Base-by-base conservation (phyloP, 2,113 vertebrate species). In the Girardinichthys multiradiatus region DNA sequence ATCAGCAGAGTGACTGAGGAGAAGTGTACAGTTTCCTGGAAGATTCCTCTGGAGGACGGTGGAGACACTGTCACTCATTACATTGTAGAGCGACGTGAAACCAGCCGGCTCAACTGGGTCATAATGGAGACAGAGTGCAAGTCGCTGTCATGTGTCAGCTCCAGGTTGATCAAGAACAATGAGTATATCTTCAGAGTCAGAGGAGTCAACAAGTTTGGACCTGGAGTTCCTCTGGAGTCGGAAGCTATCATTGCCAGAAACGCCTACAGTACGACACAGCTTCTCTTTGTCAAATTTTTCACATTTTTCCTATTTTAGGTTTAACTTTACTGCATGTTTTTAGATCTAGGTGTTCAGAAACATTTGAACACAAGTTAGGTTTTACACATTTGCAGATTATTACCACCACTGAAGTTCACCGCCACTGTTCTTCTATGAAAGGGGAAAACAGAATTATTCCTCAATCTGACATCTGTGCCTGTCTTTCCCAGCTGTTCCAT, bases 21-120 rank as follows among this genome's bases (percentile, higher is more conserved):
- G 86, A 99, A 99, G 83, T 99, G 98, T 65, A 96, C 97, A 0
- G 92, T 99, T 76, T 93, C 97, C 58, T 99, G 98, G 98, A 98
- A 93, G 73, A 92, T 95, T 60, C 97, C 98, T 26, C 90, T 95
- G 83, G 97, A 99, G 91, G 97, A 99, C 24, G 98, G 98, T 71
- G 98, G 98, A 59, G 96, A 96, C 89, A 71, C 77, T 63, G 92
- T 97, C 63, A 94, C 92, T 31, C 97, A 99, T 83, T 99, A 98
- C 77, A 92, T 98, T 0, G 91, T 99, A 79, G 98, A 99, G 92
- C 95, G 97, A 54, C 97, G 97, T 0, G 98, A 99, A 92, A 99
- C 98, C 29, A 99, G 98, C 90, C 95, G 98, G 61, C 96, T 99
- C 71, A 96, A 99, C 86, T 99, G 98, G 98, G 97, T 96, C 51